Evolutionary conservation across 2,888 invertebrate genomes (phyloP).

Genomic region (Sarcophaga variegata): DNA sequence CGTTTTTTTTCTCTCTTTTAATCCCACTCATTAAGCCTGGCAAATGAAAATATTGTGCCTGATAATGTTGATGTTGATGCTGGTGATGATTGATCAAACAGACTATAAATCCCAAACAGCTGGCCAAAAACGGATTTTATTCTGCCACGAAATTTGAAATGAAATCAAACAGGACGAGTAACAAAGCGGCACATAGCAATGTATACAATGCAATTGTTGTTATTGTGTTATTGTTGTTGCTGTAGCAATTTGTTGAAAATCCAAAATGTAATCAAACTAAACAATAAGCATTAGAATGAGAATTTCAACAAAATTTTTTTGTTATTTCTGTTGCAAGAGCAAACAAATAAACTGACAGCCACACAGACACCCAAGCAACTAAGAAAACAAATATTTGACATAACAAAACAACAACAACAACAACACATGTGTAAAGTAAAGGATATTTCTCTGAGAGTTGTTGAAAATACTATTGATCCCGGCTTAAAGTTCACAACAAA

Average conservation of each 20-base stretch:
- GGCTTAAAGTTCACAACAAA: slow-evolving; percentile 43
- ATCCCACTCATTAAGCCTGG: slow-evolving; percentile 61
- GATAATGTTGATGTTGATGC: slow-evolving; percentile 11
- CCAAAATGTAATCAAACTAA: slow-evolving; percentile 56
- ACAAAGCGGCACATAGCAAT: slow-evolving; percentile 1
- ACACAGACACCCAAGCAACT: slow-evolving; percentile 4
- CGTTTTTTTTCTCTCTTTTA: neutral
- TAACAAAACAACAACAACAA: slow-evolving; percentile 12
- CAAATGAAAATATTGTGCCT: slow-evolving; percentile 47
- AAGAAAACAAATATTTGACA: slow-evolving; percentile 8
- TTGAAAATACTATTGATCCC: slow-evolving; percentile 27
- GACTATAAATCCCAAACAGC: slow-evolving; percentile 56
- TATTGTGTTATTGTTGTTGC: slow-evolving; percentile 1
- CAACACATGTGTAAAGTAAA: neutral
- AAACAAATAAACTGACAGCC: slow-evolving; percentile 53
- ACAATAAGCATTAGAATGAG: slow-evolving; percentile 55
- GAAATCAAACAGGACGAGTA: neutral
- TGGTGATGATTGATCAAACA: slow-evolving; percentile 49
- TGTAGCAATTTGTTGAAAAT: slow-evolving; percentile 65
- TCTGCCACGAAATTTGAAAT: no score
- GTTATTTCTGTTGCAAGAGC: slow-evolving; percentile 40
- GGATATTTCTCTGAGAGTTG: slow-evolving; percentile 11
- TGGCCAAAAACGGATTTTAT: slow-evolving; percentile 48
- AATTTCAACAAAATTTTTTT: slow-evolving; percentile 39
- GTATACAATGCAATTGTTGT: slow-evolving; percentile 11